Evolutionary conservation across 2,888 invertebrate genomes (phyloP), one percentile per base, ranked within the genome.

Genomic region (Parasteatoda lunata): DNA sequence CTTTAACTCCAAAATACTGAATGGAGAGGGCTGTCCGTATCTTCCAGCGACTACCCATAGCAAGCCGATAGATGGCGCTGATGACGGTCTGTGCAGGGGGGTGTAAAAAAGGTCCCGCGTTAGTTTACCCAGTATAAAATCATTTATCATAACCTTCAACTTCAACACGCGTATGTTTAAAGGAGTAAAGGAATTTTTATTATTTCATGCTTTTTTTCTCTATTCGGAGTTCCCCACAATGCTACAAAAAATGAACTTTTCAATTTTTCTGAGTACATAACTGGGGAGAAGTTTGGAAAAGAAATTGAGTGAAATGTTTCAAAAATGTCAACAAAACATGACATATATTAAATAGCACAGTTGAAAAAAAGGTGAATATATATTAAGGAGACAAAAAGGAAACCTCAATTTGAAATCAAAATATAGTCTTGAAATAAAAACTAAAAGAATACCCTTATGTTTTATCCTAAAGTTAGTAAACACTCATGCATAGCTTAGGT

Each of bases 101-200:
- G 13, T 9, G 54, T 13, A 59, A 59, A 59, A 59, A 66, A 52
- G 45, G 66, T 49, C 51, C 69, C 66, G 51, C 45, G 77, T 77
- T 65, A 72, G 72, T 64, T 79, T 79, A 64, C 65, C 45, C 51
- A 66, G 73, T 84, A 68, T 54, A 65, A 84, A 71, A 77, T 65
- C 84, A 84, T 84, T 84, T 84, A 77, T 84, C 84, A 84, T 77
- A 70, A 77, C 84, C 77, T 84, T 84, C 84, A 84, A 77, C 84
- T 72, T 66, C 77, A 84, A 84, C 77, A 77, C 70, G 83, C 70
- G 52, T 68, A 77, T 77, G 77, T 77, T 65, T 49, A 77, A 77
- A 77, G 45, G 77, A 66, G 77, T 13, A 30, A 8, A 15, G 68
- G 51, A 51, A 68, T 52, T 47, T 45, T 52, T 52, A 13, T 9